Conservation (phyloP, 2,797 vertebrate genomes). For the Hydrolagus colliei region DNA sequence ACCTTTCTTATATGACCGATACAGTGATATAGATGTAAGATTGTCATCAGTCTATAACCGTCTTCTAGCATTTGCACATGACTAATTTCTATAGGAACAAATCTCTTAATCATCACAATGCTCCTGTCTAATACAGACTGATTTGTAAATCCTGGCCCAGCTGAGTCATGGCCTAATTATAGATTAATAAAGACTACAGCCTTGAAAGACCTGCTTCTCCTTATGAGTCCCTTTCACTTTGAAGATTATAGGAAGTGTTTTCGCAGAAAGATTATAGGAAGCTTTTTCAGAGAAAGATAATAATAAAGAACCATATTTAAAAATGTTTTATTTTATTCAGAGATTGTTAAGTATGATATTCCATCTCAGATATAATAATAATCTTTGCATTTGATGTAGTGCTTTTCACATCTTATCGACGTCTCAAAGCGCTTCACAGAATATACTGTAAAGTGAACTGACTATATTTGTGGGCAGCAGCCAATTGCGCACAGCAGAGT, state of each 20-base stretch:
- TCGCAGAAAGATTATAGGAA: background rate
- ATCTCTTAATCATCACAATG: background rate
- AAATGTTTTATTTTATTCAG: background rate
- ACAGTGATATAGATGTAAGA: background rate
- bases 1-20: background rate
- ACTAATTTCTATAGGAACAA: background rate
- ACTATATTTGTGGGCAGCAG: no score
- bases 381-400: no score
- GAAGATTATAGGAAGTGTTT: background rate
- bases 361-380: background rate
- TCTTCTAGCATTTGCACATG: background rate
- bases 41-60: background rate
- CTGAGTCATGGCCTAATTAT: background rate
- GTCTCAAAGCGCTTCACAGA: no score
- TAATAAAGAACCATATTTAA: no score
- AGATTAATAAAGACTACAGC: background rate
- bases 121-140: background rate
- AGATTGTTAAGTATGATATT: background rate
- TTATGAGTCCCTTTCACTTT: slow-evolving; percentile 5
- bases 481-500: no score
- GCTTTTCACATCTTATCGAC: no score
- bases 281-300: no score
- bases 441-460: no score
- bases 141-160: background rate
- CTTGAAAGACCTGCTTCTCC: background rate